phyloP scores from a whole-genome alignment of 2,113 vertebrate species.

The Riparia riparia region DNA sequence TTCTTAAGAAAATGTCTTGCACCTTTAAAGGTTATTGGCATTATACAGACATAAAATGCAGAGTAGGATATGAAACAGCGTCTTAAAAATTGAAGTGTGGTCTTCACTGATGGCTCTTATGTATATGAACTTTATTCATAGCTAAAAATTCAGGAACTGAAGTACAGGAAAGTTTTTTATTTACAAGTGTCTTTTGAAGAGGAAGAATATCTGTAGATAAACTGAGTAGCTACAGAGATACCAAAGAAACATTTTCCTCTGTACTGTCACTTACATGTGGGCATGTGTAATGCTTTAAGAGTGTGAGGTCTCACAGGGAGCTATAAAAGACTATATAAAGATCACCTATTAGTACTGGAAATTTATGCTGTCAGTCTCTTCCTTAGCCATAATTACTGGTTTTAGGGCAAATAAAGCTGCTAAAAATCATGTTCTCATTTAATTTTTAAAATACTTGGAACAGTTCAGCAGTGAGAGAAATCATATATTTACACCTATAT shows the following conservation, averaged over 20 bases:
- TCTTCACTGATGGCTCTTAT: neutral
- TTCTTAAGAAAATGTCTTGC: neutral
- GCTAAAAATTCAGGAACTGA: neutral
- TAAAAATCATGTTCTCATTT: neutral
- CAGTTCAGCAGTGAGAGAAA: neutral
- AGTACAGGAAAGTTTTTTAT: neutral
- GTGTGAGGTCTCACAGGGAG: neutral
- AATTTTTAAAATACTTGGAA: neutral
- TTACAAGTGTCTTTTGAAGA: neutral
- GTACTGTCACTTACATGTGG: rapidly evolving
- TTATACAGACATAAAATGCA: neutral
- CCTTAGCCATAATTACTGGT: neutral
- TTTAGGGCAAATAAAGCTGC: neutral
- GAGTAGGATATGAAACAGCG: neutral
- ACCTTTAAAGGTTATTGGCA: neutral
- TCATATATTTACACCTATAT: neutral
- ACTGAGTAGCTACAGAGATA: neutral
- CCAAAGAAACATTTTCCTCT: neutral
- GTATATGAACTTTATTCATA: neutral
- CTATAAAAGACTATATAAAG: neutral
- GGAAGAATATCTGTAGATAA: neutral
- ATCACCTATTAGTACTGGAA: neutral
- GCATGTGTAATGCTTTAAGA: neutral
- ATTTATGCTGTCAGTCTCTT: neutral
- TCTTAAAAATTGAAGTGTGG: neutral